Evolutionary conservation across 2,797 vertebrate genomes (phyloP).

Genomic region (Clarias platycephalus): DNA sequence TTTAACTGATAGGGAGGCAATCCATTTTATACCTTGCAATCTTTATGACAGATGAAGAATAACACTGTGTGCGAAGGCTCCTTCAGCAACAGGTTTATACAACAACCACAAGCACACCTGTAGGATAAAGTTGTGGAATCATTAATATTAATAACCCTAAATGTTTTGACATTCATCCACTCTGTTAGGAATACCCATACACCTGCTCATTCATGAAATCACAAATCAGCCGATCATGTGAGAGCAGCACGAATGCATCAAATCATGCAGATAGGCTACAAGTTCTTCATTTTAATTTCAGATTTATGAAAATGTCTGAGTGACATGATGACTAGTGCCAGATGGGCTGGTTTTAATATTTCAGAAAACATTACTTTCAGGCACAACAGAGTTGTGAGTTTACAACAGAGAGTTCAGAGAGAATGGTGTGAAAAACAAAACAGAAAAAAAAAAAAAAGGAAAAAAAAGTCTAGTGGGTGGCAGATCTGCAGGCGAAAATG

Average conservation of each 20-base stretch:
- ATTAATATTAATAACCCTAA: not conserved
- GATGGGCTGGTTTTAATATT: conserved; percentile 15
- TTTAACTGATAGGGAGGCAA: not conserved
- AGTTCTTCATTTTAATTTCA: not conserved
- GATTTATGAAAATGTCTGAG: not conserved
- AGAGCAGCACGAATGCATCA: not conserved
- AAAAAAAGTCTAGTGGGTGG: not conserved
- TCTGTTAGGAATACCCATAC: not conserved
- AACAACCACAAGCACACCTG: conserved; percentile 5
- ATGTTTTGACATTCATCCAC: not conserved
- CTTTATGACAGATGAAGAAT: not conserved
- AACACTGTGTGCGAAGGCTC: not conserved
- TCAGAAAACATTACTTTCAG: not conserved
- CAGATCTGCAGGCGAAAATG: not conserved
- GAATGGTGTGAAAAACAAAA: not conserved
- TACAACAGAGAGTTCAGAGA: not conserved
- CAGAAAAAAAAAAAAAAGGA: not conserved
- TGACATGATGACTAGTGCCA: not conserved
- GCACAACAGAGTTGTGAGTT: not conserved
- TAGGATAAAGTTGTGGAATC: not conserved
- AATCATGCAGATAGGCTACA: not conserved
- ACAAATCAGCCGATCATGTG: not conserved
- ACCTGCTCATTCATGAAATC: conserved; percentile 9
- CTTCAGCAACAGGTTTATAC: not conserved
- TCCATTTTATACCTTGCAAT: not conserved